These are phyloP conservation scores for Drosophila merina DNA, from an alignment of 2,888 invertebrate genomes.

Conservation along the genomic window DNA sequence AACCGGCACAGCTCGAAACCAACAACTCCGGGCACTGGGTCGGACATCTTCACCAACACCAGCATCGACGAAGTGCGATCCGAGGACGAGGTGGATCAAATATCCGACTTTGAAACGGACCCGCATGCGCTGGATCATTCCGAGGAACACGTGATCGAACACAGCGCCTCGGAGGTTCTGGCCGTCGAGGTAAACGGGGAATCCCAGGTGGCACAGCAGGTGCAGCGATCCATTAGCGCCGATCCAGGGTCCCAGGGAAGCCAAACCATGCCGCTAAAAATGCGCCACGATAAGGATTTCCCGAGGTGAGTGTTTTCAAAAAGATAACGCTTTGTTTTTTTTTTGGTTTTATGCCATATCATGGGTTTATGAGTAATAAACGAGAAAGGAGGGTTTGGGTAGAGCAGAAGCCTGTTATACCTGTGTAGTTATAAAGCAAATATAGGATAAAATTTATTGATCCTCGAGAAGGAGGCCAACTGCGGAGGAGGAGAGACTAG, in stretches of 20 bases:
- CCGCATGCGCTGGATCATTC: conserved; percentile 2
- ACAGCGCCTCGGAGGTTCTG: conserved; percentile 62
- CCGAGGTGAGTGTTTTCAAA: conserved; percentile 69
- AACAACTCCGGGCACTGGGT: conserved; percentile 28
- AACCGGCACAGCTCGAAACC: conserved; percentile 41
- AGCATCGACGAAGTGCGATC: conserved; percentile 81
- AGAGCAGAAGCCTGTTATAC: too few species aligned
- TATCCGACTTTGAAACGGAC: conserved; percentile 67
- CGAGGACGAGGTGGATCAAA: conserved; percentile 82
- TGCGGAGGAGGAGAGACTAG: too few species aligned
- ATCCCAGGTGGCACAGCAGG: conserved; percentile 33
- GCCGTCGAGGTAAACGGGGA: conserved; percentile 10
- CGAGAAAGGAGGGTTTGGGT: too few species aligned
- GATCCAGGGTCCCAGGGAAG: conserved; percentile 32
- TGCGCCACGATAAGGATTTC: conserved; percentile 69
- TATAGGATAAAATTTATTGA: too few species aligned
- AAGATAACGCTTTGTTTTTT: conserved; percentile 15
- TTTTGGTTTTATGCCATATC: background rate
- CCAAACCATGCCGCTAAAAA: conserved; percentile 19
- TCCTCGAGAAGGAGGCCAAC: too few species aligned
- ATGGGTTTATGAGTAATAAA: background rate
- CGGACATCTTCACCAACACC: conserved; percentile 31
- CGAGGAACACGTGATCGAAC: conserved; percentile 62
- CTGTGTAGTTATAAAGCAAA: too few species aligned
- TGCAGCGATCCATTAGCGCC: conserved; percentile 59